Base-by-base conservation (phyloP, 2,888 invertebrate species). In the Macrosoma leucophasiata region DNA sequence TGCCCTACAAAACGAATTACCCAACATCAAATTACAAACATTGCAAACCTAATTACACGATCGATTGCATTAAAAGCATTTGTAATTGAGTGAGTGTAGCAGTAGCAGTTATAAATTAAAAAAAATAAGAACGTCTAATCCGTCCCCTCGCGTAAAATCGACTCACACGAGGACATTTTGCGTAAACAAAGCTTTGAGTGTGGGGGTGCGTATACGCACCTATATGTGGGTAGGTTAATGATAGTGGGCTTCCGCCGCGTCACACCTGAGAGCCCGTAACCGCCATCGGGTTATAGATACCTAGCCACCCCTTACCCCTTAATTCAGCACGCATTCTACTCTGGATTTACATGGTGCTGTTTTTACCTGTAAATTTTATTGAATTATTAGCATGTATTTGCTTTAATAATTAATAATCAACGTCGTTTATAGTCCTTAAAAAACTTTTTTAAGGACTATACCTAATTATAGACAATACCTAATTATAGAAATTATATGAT, bases 251-350 rank as follows among this genome's bases (percentile, higher is more conserved):
- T 84, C 84, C 84, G 84, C 57, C 68, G 66, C 84, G 84, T 84
- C 84, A 85, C 84, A 85, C 84, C 84, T 85, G 84, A 85, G 81
- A 67, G 81, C 70, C 43, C 63, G 58, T 77, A 85, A 85, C 84
- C 84, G 84, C 70, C 84, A 70, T 68, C 74, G 75, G 68, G 70
- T 65, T 72, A 73, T 74, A 68, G 76, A 73, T 76, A 75, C 77
- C 69, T 63, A 53, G 44, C 41, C 36, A 44, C 53, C 55, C 53
- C 50, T 50, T 48, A 68, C 69, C 79, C 76, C 75, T 76, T 77
- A 74, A 72, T 72, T 62, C 73, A 62, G 55, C 60, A 66, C 66
- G 66, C 66, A 62, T 55, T 59, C 46, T 49, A 48, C 46, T 40
- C 57, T 51, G 32, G 34, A 50, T 39, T 14, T 36, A 36, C 52